Percentiles rank a stretch among this genome's conserved stretches.
Conservation (phyloP, 2,888 invertebrate species). For the Heliothis peltigera region DNA sequence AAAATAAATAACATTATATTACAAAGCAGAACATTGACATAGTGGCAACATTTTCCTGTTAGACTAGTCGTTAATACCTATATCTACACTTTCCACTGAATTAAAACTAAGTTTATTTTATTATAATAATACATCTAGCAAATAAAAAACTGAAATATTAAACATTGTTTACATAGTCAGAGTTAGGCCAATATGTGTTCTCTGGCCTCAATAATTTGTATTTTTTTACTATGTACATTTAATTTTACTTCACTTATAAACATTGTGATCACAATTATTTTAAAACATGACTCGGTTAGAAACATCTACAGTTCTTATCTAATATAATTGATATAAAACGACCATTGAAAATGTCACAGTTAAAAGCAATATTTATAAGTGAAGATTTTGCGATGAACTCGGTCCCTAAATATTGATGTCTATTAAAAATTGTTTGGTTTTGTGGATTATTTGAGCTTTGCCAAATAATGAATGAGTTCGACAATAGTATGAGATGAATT, state of each 20-base stretch:
- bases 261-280: conserved; percentile 38
- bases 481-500: conserved; percentile 31
- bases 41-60: conserved; percentile 88
- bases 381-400: conserved; percentile 45
- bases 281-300: conserved; percentile 43
- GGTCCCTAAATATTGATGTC: conserved; percentile 60
- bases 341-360: conserved; percentile 42
- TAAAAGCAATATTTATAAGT: conserved; percentile 54
- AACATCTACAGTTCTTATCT: conserved; percentile 39
- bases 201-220: conserved; percentile 58
- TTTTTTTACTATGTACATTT: conserved; percentile 65
- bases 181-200: conserved; percentile 63
- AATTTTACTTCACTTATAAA: conserved; percentile 58
- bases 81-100: conserved; percentile 79
- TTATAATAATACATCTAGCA: conserved; percentile 72
- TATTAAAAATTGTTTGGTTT: conserved; percentile 36
- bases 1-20: conserved; percentile 88
- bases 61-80: conserved; percentile 88
- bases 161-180: conserved; percentile 68
- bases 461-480: conserved; percentile 35
- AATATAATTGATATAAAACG: conserved; percentile 48
- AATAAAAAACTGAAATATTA: conserved; percentile 69
- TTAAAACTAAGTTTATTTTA: conserved; percentile 72
- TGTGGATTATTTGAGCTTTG: conserved; percentile 34
- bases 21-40: conserved; percentile 88